Base-by-base conservation (phyloP, 2,888 invertebrate species). In the Iphiclides podalirius region DNA sequence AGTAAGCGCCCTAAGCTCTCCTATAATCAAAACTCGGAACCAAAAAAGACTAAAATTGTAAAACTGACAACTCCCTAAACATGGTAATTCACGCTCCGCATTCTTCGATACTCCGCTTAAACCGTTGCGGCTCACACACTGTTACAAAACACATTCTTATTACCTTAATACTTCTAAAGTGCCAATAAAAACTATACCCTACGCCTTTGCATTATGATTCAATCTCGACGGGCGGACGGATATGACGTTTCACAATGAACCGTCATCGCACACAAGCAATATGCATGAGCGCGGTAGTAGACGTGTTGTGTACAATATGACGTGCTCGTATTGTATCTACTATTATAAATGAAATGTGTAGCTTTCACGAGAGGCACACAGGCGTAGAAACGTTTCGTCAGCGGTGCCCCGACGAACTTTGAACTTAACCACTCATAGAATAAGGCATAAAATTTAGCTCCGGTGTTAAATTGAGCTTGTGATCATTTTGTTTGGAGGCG, bases 281-380 rank as follows among this genome's bases (percentile, higher is more conserved):
- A 72, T 76, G 78, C 76, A 76, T 72, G 75, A 77, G 75, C 69
- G 74, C 78, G 74, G 78, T 75, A 78, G 79, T 79, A 70, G 77
- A 77, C 67, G 75, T 78, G 75, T 72, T 72, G 81, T 84, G 79
- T 81, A 85, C 82, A 82, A 79, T 83, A 82, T 84, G 84, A 84
- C 79, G 81, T 76, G 67, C 59, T 75, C 70, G 78, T 80, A 82
- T 83, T 83, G 81, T 85, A 83, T 78, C 72, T 78, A 81, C 74
- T 76, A 79, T 77, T 81, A 79, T 81, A 85, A 85, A 85, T 80
- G 85, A 86, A 85, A 86, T 83, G 85, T 87, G 83, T 87, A 83
- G 86, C 87, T 88, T 88, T 88, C 87, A 85, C 87, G 72, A 70
- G 68, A 11, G 60, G 78, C 85, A 84, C 86, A 87, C 86, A 79